These are phyloP conservation scores for Bombyx mandarina DNA, from an alignment of 1,140 invertebrate species.

Conservation along the genomic window DNA sequence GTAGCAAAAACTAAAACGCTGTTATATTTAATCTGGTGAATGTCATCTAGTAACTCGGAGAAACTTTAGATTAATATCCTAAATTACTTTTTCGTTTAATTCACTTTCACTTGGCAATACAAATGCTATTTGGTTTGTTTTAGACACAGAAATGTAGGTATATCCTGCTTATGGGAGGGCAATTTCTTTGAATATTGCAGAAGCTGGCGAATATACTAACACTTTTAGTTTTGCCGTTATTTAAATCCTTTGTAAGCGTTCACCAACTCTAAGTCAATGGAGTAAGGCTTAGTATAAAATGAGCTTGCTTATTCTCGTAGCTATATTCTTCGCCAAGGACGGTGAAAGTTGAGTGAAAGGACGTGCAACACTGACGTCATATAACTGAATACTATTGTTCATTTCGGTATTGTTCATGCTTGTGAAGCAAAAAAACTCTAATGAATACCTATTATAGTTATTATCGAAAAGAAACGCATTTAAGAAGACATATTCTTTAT, in stretches of 20 bases:
- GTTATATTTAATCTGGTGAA: slow-evolving; percentile 4
- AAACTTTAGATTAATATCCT: slow-evolving; percentile 9
- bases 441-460: too few species aligned
- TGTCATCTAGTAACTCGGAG: slow-evolving; percentile 2
- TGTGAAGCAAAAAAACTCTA: background rate
- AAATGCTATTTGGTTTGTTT: background rate
- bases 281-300: too few species aligned
- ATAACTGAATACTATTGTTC: background rate
- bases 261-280: too few species aligned
- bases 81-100: slow-evolving; percentile 5
- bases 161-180: too few species aligned
- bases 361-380: slow-evolving; percentile 20
- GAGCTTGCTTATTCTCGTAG: too few species aligned
- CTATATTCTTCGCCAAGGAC: slow-evolving; percentile 33
- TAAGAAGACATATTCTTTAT: too few species aligned
- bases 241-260: too few species aligned
- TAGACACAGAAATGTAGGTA: background rate
- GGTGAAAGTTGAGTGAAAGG: slow-evolving; percentile 49
- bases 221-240: too few species aligned
- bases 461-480: too few species aligned
- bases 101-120: slow-evolving; percentile 16
- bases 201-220: too few species aligned
- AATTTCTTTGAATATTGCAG: too few species aligned
- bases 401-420: slow-evolving; percentile 1
- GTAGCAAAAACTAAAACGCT: too few species aligned